Evolutionary conservation across 2,888 invertebrate genomes (phyloP).

Genomic region (Argyresthia albistria): DNA sequence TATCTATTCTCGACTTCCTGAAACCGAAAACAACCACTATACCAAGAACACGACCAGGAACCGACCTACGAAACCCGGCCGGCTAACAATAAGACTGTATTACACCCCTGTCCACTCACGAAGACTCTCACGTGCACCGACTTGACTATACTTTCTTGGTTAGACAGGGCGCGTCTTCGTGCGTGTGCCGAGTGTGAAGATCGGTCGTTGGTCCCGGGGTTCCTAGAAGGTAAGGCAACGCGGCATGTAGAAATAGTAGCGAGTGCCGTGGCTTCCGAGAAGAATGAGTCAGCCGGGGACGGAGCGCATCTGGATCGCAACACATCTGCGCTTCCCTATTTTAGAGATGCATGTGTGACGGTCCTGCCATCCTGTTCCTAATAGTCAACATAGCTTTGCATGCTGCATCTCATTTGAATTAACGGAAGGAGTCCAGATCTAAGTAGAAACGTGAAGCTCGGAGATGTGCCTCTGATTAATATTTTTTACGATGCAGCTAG

Average conservation of each 20-base stretch:
- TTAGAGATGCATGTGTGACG: not conserved
- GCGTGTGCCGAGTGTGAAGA: not conserved
- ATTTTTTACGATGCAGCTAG: no score
- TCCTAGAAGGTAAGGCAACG: conserved; percentile 71
- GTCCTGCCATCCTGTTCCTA: not conserved
- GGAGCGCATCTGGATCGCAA: conserved; percentile 54
- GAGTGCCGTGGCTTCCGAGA: conserved; percentile 59
- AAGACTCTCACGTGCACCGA: not conserved
- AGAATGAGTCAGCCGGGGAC: conserved; percentile 57
- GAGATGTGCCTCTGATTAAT: no score
- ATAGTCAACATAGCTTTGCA: no score
- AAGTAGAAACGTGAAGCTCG: no score
- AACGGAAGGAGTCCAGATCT: no score
- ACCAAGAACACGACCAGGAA: conserved; percentile 52
- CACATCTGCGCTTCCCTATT: not conserved
- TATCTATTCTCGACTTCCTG: not conserved
- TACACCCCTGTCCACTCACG: not conserved
- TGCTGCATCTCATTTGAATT: no score
- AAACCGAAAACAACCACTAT: conserved; percentile 13
- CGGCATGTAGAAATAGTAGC: conserved; percentile 61
- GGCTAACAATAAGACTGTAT: conserved; percentile 60
- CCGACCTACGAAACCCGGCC: conserved; percentile 24
- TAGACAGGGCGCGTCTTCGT: no score
- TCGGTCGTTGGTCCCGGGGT: conserved; percentile 64
- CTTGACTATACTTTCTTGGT: not conserved